Evolutionary conservation across 2,113 vertebrate species (phyloP).

Genomic region (Terrapene triunguis): DNA sequence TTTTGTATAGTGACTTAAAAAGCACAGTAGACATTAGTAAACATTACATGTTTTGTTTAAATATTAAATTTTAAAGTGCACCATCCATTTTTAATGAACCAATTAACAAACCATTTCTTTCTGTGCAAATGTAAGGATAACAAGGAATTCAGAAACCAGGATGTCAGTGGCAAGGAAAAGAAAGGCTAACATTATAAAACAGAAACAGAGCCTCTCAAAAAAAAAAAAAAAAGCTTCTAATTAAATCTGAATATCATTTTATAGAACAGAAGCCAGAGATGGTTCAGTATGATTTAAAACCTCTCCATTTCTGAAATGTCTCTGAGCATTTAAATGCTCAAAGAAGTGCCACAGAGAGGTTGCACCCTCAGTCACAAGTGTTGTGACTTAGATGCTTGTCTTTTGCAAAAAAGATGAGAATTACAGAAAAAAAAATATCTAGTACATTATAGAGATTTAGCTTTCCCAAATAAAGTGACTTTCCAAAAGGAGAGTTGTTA

Average conservation of each 20-base stretch:
- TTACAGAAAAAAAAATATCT: neutral
- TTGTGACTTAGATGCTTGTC: neutral
- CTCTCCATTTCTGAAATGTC: slow-evolving; percentile 41
- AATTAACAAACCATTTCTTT: slow-evolving; percentile 63
- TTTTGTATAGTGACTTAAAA: neutral
- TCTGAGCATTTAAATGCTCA: neutral
- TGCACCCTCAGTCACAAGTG: neutral
- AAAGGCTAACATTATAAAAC: neutral
- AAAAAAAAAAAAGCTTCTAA: neutral
- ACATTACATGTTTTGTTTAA: slow-evolving; percentile 73
- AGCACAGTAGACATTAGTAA: slow-evolving; percentile 35
- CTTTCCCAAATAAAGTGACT: neutral
- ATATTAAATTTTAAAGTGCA: slow-evolving; percentile 76
- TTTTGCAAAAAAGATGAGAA: neutral
- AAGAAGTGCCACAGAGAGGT: slow-evolving; percentile 4
- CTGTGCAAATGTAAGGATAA: slow-evolving; percentile 48
- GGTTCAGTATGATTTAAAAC: neutral
- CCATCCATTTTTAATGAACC: slow-evolving; percentile 78
- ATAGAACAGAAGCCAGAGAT: neutral
- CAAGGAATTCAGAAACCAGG: slow-evolving; percentile 47
- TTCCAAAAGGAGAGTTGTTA: neutral
- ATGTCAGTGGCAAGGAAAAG: slow-evolving; percentile 35
- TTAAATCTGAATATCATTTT: neutral
- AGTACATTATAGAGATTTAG: neutral
- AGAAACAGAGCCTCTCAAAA: slow-evolving; percentile 27